Evolutionary conservation across 2,797 vertebrate species (phyloP), one percentile per base, ranked within the genome.

Genomic region (Todus mexicanus): DNA sequence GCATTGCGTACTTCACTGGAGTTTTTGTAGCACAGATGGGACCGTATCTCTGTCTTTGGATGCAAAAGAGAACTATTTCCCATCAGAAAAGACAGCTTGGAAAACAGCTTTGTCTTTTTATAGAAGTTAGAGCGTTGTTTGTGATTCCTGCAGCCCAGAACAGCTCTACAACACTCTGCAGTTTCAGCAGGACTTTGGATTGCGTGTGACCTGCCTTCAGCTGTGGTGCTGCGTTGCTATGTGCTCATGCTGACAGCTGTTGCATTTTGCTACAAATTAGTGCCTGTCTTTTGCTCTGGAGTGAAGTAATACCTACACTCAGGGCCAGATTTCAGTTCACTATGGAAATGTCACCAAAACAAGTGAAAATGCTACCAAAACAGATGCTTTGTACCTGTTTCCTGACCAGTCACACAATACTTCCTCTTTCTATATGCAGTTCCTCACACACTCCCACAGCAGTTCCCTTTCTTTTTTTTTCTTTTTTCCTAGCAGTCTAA

Each of bases 341-440:
- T 91, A 96, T 96, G 96, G 96, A 95, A 96, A 96, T 96, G 59
- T 74, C 85, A 83, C 71, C 91, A 81, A 94, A 95, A 94, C 96
- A 96, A 93, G 71, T 37, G 71, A 93, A 95, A 96, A 96, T 94
- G 92, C 83, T 81, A 90, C 60, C 80, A 86, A 93, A 91, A 90
- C 63, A 88, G 70, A 79, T 42, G 80, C 83, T 94, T 91, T 90
- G 90, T 81, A 70, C 85, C 80, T 81, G 31, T 90, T 96, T 96
- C 94, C 96, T 92, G 89, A 79, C 64, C 80, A 79, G 90, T 91
- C 80, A 92, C 71, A 86, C 0, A 0, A 66, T 40, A 89, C 88
- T 96, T 96, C 96, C 96, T 90, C 87, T 88, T 95, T 94, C 94
- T 95, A 74, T 71, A 88, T 11, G 64, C 85, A 96, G 88, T 82